Evolutionary conservation across 2,888 invertebrate genomes (phyloP).

Genomic region (Liposcelis brunnea): DNA sequence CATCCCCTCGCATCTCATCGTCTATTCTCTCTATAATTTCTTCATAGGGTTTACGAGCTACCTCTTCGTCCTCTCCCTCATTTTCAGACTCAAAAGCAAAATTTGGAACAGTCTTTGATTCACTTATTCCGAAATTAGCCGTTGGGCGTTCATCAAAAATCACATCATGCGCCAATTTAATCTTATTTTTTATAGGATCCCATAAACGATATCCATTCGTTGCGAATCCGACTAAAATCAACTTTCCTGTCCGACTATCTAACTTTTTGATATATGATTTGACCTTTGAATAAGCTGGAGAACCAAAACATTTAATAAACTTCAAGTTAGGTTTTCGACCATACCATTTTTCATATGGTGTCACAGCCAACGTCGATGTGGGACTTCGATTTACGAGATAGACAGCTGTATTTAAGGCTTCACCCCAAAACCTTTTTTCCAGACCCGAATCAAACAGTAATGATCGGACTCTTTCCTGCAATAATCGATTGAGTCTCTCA

Average conservation of each 20-base stretch:
- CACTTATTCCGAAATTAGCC: too few species aligned
- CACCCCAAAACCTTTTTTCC: neutral
- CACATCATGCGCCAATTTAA: conserved; percentile 1
- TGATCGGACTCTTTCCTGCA: conserved; percentile 7
- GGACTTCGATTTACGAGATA: conserved; percentile 2
- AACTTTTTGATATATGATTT: too few species aligned
- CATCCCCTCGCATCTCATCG: too few species aligned
- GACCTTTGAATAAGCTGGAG: neutral
- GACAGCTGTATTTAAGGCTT: neutral
- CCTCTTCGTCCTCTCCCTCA: too few species aligned
- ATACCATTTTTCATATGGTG: conserved; percentile 6
- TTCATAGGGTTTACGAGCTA: too few species aligned
- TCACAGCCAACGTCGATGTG: neutral
- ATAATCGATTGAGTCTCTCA: conserved; percentile 10
- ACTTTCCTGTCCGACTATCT: neutral
- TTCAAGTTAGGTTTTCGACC: neutral
- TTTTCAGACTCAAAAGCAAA: too few species aligned
- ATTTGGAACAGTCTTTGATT: too few species aligned
- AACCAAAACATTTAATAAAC: neutral
- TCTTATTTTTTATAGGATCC: conserved; percentile 7
- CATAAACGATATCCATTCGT: conserved; percentile 6
- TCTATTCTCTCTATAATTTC: too few species aligned
- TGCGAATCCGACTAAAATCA: conserved; percentile 5
- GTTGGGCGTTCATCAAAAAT: too few species aligned
- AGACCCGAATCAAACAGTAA: conserved; percentile 2